Conservation (phyloP, 1,140 invertebrate species). For the Rhizoglyphus robini region DNA sequence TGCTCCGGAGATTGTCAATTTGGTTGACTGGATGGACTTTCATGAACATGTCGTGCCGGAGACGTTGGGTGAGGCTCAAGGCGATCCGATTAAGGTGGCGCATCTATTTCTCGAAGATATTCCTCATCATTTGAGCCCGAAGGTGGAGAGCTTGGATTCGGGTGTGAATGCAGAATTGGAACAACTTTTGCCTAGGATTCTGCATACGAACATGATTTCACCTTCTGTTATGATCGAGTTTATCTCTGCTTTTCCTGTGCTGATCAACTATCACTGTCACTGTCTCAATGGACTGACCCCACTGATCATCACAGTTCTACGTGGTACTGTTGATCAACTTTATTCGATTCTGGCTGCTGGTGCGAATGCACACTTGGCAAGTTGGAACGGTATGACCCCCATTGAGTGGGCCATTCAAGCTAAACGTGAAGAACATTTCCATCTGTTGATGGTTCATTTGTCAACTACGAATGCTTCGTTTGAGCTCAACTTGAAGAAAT, state of each 20-base stretch:
- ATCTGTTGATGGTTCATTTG: slow-evolving; percentile 31
- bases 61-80: too few species aligned
- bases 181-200: too few species aligned
- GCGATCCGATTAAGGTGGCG: too few species aligned
- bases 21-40: background rate
- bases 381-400: slow-evolving; percentile 54
- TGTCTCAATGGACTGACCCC: slow-evolving; percentile 49
- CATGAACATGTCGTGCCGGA: too few species aligned
- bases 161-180: too few species aligned
- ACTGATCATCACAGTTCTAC: slow-evolving; percentile 58
- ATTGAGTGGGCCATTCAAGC: slow-evolving; percentile 53
- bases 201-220: too few species aligned
- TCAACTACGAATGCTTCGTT: background rate
- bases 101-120: too few species aligned
- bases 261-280: slow-evolving; percentile 45
- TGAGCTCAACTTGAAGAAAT: background rate
- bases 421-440: slow-evolving; percentile 43
- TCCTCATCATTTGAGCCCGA: too few species aligned
- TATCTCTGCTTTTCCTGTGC: too few species aligned
- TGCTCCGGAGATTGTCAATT: background rate
- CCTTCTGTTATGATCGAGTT: too few species aligned
- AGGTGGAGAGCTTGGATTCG: too few species aligned
- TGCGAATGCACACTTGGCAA: slow-evolving; percentile 49
- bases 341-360: slow-evolving; percentile 54
- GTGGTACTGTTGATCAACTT: slow-evolving; percentile 48